Evolutionary conservation across 1,140 invertebrate species (phyloP).

Genomic region (Drosophila setifemur): DNA sequence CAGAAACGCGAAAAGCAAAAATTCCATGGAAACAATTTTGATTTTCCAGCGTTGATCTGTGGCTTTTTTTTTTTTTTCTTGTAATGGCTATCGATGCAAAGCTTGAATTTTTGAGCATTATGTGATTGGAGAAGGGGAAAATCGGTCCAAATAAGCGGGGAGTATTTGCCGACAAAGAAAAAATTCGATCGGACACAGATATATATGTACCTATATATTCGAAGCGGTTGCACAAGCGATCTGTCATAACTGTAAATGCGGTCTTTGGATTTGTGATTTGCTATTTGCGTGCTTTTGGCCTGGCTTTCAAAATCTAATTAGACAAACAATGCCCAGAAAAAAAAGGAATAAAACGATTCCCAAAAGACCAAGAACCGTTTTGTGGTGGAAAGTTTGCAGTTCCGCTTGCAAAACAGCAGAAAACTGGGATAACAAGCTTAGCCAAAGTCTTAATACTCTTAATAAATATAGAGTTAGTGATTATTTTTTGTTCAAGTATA

Average conservation of each 20-base stretch:
- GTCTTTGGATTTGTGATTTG: constrained; percentile 12
- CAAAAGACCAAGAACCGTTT: constrained; percentile 37
- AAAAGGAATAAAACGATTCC: too few relatives aligned
- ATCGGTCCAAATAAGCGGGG: background rate
- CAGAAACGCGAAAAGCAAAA: constrained; percentile 39
- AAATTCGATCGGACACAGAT: constrained; percentile 2
- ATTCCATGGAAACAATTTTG: constrained; percentile 63
- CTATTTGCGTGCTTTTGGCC: constrained; percentile 44
- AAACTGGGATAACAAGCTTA: too few relatives aligned
- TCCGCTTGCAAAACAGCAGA: constrained; percentile 62
- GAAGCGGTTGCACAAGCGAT: constrained; percentile 7
- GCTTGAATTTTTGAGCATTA: constrained; percentile 50
- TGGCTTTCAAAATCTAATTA: constrained; percentile 71
- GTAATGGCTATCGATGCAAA: constrained; percentile 55
- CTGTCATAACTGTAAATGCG: constrained; percentile 30
- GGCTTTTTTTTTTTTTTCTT: too few relatives aligned
- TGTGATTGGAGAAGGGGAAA: background rate
- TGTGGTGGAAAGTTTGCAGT: constrained; percentile 50
- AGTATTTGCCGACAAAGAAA: constrained; percentile 21
- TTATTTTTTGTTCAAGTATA: too few relatives aligned
- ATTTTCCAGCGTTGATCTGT: constrained; percentile 35
- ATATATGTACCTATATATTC: background rate
- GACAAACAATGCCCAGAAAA: constrained; percentile 44
- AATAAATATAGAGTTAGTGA: too few relatives aligned
- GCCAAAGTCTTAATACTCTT: too few relatives aligned